Percentiles rank a stretch among this genome's conserved stretches.
These are phyloP conservation scores for Bactericera cockerelli DNA, from an alignment of 1,140 invertebrate species.

Conservation along the genomic window DNA sequence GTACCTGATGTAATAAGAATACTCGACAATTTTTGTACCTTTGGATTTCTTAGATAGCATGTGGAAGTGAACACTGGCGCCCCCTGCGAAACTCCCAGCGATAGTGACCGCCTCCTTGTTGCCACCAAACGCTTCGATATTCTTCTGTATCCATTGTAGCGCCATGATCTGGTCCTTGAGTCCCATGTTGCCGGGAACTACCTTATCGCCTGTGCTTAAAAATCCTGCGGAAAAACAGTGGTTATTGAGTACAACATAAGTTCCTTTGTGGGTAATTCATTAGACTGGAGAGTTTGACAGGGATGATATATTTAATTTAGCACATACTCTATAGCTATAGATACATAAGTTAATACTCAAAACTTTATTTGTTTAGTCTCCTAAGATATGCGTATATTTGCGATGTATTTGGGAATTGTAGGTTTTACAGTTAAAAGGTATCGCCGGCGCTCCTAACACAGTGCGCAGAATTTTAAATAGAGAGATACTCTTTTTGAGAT, in stretches of 20 bases:
- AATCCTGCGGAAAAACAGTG: slow-evolving; percentile 36
- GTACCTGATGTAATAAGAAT: too few relatives aligned
- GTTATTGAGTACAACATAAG: not conserved
- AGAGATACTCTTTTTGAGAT: too few relatives aligned
- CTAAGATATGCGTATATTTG: not conserved
- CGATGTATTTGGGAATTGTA: too few relatives aligned
- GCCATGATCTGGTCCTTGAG: slow-evolving; percentile 39
- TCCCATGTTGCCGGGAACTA: slow-evolving; percentile 42
- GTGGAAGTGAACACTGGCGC: slow-evolving; percentile 22
- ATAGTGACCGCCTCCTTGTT: slow-evolving; percentile 33
- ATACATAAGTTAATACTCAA: too few relatives aligned
- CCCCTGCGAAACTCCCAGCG: slow-evolving; percentile 34
- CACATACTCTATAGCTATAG: too few relatives aligned
- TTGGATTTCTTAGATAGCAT: slow-evolving; percentile 29
- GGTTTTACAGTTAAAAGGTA: too few relatives aligned
- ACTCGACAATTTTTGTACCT: too few relatives aligned
- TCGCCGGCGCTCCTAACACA: too few relatives aligned
- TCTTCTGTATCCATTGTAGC: slow-evolving; percentile 33
- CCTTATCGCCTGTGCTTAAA: slow-evolving; percentile 37
- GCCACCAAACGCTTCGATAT: slow-evolving; percentile 33
- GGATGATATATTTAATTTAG: too few relatives aligned
- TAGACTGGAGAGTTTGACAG: not conserved
- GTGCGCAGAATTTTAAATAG: too few relatives aligned
- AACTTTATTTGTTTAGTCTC: too few relatives aligned
- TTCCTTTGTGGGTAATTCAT: too few relatives aligned